Evolutionary conservation across 2,113 vertebrate genomes (phyloP).

Genomic region (Colaptes auratus): DNA sequence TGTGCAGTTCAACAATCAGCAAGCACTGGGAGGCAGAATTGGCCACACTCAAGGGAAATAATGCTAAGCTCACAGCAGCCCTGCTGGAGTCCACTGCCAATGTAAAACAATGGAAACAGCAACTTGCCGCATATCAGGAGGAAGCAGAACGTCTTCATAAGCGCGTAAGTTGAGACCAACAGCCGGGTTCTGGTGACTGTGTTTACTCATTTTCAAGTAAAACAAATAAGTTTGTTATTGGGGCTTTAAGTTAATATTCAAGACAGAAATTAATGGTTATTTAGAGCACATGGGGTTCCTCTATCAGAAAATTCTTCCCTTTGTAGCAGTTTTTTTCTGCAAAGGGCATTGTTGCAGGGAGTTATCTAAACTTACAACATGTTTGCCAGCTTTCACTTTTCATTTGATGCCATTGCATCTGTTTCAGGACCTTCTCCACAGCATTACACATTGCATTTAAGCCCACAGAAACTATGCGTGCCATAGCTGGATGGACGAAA

Average conservation of each 20-base stretch:
- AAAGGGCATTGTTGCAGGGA: background rate
- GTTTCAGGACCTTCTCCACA: background rate
- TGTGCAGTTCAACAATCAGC: slow-evolving; percentile 84
- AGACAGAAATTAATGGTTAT: background rate
- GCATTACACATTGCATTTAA: background rate
- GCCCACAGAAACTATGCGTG: background rate
- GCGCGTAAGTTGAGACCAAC: slow-evolving; percentile 78
- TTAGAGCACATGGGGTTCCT: background rate
- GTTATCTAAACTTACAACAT: background rate
- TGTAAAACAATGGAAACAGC: slow-evolving; percentile 99
- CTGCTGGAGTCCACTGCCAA: slow-evolving; percentile 98
- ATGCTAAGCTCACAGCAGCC: slow-evolving; percentile 96
- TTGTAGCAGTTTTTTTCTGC: background rate
- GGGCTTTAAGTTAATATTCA: background rate
- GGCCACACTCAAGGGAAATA: slow-evolving; percentile 96
- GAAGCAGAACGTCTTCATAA: slow-evolving; percentile 98
- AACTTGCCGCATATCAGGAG: slow-evolving; percentile 96
- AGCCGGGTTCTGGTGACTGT: background rate
- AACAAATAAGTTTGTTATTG: background rate
- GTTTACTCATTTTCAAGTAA: background rate
- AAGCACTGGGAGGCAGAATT: slow-evolving; percentile 99
- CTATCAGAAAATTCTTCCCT: background rate
- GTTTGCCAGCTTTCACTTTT: background rate
- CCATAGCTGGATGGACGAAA: background rate
- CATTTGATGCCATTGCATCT: background rate